These are phyloP conservation scores for Egretta garzetta DNA, from an alignment of 2,113 vertebrate species.

Conservation along the genomic window DNA sequence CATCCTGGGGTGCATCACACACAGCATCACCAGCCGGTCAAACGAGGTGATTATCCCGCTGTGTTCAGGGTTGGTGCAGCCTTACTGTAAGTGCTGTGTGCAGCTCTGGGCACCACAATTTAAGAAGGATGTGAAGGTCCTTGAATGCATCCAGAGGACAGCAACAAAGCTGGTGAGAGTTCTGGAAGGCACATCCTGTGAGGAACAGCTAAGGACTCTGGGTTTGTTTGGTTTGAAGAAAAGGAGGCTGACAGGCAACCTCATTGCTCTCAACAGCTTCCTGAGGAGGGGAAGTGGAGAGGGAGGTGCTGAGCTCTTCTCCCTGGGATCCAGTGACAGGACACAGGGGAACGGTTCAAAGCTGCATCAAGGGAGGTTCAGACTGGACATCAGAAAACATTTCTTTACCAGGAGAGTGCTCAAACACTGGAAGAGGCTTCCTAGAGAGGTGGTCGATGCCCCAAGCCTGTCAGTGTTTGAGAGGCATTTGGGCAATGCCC, in stretches of 20 bases:
- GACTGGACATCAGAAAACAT: not conserved
- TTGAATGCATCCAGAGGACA: not conserved
- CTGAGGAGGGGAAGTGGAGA: not conserved
- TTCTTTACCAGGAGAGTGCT: not conserved
- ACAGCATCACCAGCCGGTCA: not conserved
- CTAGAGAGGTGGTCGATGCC: not conserved
- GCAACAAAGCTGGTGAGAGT: not conserved
- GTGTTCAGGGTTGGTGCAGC: accelerated
- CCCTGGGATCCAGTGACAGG: not conserved
- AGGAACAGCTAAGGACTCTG: too few species aligned
- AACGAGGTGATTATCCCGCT: not conserved
- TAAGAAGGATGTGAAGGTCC: not conserved
- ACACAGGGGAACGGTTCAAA: not conserved
- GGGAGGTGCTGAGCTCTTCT: not conserved
- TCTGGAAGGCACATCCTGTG: not conserved
- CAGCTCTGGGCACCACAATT: not conserved
- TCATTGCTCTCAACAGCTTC: not conserved
- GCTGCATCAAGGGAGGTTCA: not conserved
- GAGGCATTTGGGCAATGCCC: not conserved
- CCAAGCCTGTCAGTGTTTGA: not conserved
- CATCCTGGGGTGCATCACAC: not conserved
- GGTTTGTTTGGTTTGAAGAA: not conserved
- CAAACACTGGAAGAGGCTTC: not conserved
- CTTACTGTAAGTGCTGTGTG: not conserved
- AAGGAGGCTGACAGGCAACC: not conserved